Evolutionary conservation across 92 coral and sea anemone genomes (phyloP), one percentile per base, ranked within the genome.

Genomic region (Parazoanthus darwini): DNA sequence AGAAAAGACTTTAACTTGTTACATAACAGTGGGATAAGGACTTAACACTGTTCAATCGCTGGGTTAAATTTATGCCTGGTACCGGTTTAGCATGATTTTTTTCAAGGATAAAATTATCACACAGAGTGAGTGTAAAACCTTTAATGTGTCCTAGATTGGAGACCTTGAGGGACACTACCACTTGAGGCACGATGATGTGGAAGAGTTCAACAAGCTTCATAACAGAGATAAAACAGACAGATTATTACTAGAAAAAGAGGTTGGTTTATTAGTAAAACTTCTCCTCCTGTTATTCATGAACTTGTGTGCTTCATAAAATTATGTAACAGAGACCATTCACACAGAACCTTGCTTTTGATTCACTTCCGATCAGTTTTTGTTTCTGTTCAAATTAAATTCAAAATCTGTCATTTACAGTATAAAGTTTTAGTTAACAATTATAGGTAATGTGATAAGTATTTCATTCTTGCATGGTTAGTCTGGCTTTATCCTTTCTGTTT

Each of bases 181-280:
- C 80, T 88, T 97, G 36, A 93, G 94, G 39, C 99, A 97, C 54
- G 97, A 95, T 87, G 99, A 97, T 11, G 99, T 97, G 10, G 93
- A 95, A 58, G 98, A 97, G 81, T 92, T 94, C 51, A 96, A 97
- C 85, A 93, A 95, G 77, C 89, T 94, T 29, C 98, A 97, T 81
- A 95, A 96, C 68, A 81, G 96, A 54, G 97, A 97, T 25, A 95
- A 94, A 90, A 97, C 99, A 36, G 97, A 95, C 90, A 90, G 95
- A 82, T 90, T 97, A 46, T 85, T 97, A 51, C 93, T 97, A 29
- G 99, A 97, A 74, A 94, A 95, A 78, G 98, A 97, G 97, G 99
- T 96, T 78, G 20, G 90, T 74, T 29, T 11, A 29, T 26, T 7
- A 23, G 15, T 79, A 2, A 15, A 33, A n/a, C 7, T 33, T 42